These are phyloP conservation scores for Dicranocentrus wangi DNA, from an alignment of 2,888 invertebrate genomes.

Conservation along the genomic window DNA sequence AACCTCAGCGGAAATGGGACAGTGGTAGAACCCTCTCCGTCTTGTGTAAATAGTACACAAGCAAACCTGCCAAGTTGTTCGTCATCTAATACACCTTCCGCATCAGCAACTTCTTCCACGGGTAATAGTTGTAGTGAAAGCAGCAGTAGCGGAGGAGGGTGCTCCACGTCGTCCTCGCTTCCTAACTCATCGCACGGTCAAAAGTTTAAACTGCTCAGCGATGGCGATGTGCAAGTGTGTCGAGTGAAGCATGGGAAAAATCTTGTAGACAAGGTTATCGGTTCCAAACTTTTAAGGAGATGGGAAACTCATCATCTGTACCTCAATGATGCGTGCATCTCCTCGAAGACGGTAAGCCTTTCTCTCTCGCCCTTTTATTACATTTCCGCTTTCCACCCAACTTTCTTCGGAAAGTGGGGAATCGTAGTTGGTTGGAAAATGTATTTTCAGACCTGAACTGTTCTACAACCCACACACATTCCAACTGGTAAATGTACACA, in stretches of 20 bases:
- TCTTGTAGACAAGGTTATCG: constrained; percentile 85
- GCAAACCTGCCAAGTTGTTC: constrained; percentile 46
- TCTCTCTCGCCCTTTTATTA: neutral
- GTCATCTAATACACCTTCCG: constrained; percentile 47
- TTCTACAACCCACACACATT: neutral
- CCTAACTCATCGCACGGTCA: constrained; percentile 77
- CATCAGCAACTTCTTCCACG: constrained; percentile 44
- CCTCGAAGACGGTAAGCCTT: constrained; percentile 82
- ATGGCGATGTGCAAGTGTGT: constrained; percentile 84
- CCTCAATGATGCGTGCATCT: constrained; percentile 81
- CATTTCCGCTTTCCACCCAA: constrained; percentile 12
- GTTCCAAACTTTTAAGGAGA: constrained; percentile 83
- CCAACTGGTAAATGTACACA: neutral
- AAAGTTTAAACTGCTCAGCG: constrained; percentile 82
- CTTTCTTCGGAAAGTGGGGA: constrained; percentile 17
- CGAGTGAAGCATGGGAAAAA: constrained; percentile 85
- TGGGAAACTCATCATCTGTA: constrained; percentile 86
- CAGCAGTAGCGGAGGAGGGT: constrained; percentile 14
- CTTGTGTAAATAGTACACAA: constrained; percentile 39
- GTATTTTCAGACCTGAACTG: neutral
- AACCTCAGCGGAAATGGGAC: constrained; percentile 27
- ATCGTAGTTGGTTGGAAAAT: neutral
- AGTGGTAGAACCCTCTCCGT: constrained; percentile 14
- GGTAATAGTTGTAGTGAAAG: constrained; percentile 32
- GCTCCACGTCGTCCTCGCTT: constrained; percentile 24